These are phyloP conservation scores for Incurvaria masculella DNA, from an alignment of 2,888 invertebrate genomes.

Conservation along the genomic window DNA sequence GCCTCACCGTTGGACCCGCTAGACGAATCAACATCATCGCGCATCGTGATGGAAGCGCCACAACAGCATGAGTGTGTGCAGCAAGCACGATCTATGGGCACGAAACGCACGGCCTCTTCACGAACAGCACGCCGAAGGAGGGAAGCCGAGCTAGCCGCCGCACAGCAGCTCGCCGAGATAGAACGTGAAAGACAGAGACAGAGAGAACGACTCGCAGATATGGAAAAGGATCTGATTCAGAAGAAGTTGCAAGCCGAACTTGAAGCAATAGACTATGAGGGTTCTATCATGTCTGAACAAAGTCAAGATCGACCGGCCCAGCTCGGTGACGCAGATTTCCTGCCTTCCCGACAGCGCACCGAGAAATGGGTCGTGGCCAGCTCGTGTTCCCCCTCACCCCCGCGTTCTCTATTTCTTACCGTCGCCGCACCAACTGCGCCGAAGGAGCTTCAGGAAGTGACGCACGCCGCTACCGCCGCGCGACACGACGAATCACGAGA, in stretches of 20 bases:
- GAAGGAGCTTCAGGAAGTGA: neutral
- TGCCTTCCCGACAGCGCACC: neutral
- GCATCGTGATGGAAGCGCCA: no score
- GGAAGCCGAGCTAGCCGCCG: neutral
- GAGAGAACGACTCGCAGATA: neutral
- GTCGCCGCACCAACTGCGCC: conserved; percentile 1
- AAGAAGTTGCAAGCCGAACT: neutral
- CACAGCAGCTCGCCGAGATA: neutral
- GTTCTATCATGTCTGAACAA: neutral
- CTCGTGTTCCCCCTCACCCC: conserved; percentile 4
- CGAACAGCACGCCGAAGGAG: no score
- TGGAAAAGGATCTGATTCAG: neutral
- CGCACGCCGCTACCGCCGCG: neutral
- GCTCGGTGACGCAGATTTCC: no score
- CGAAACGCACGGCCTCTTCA: no score
- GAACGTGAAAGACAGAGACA: neutral
- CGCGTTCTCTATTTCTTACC: no score
- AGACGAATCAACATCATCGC: no score
- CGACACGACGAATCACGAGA: no score
- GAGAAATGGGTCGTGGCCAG: neutral
- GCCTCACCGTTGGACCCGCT: no score
- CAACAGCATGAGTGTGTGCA: no score
- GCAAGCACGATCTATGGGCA: no score
- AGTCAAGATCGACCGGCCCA: no score
- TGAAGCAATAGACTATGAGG: neutral